Conservation (phyloP, 2,797 vertebrate genomes). For the Epinephelus coioides region DNA sequence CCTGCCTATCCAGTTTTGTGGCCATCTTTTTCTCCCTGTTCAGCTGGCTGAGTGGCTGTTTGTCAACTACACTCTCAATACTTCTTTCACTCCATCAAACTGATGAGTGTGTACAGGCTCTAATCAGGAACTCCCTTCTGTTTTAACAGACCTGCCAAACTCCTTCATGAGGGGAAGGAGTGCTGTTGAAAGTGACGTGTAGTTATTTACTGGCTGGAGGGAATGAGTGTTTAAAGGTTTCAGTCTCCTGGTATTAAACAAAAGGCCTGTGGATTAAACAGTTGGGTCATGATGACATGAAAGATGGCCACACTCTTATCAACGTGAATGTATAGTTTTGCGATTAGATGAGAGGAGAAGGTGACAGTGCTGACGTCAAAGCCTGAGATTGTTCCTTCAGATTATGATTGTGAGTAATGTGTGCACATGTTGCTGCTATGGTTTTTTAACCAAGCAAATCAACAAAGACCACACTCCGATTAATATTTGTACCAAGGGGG, state of each 20-base stretch:
- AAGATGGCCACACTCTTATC: constrained; percentile 1
- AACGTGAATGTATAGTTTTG: constrained; percentile 9
- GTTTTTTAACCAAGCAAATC: background rate
- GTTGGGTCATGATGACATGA: constrained; percentile 9
- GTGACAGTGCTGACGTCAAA: background rate
- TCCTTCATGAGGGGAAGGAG: constrained; percentile 15
- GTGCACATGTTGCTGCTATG: background rate
- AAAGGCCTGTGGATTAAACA: constrained; percentile 26
- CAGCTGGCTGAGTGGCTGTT: constrained; percentile 1
- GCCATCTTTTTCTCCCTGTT: background rate
- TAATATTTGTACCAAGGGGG: background rate
- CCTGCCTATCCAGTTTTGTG: constrained; percentile 21
- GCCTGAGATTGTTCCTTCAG: constrained; percentile 4
- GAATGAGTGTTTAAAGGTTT: constrained; percentile 29
- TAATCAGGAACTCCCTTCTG: constrained; percentile 27
- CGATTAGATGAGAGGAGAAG: background rate
- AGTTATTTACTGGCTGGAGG: constrained; percentile 41
- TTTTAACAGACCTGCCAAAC: constrained; percentile 45
- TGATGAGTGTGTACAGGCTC: constrained; percentile 24
- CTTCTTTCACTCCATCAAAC: constrained; percentile 14
- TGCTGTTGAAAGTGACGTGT: constrained; percentile 28
- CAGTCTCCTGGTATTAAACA: constrained; percentile 31
- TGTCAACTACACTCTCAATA: constrained; percentile 4
- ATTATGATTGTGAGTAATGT: background rate
- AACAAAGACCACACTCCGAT: background rate